Evolutionary conservation across 2,888 invertebrate genomes (phyloP).

Genomic region (Malthinus seriepunctatus): DNA sequence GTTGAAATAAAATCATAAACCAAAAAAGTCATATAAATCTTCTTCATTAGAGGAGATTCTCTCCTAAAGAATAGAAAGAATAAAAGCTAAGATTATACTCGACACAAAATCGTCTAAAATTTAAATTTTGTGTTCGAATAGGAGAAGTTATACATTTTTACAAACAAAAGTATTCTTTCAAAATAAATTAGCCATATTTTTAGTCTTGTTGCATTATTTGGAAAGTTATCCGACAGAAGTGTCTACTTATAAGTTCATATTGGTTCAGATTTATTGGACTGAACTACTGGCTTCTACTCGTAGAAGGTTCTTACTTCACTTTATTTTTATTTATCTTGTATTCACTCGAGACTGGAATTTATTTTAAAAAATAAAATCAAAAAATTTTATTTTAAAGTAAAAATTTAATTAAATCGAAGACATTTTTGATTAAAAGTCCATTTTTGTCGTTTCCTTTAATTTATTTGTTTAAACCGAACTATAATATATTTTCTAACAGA

Average conservation of each 20-base stretch:
- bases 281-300: conserved; percentile 18
- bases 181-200: conserved; percentile 19
- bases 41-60: not conserved
- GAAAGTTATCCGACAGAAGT: conserved; percentile 7
- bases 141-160: not conserved
- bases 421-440: too few relatives aligned
- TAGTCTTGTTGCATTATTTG: conserved; percentile 4
- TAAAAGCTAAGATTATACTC: not conserved
- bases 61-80: not conserved
- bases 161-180: conserved; percentile 10
- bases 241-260: conserved; percentile 13
- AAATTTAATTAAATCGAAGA: conserved; percentile 3
- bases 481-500: conserved; percentile 22
- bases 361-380: conserved; percentile 9
- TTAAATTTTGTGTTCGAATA: not conserved
- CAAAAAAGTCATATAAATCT: too few relatives aligned
- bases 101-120: not conserved
- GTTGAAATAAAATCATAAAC: too few relatives aligned
- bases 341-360: conserved; percentile 10
- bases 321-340: conserved; percentile 18
- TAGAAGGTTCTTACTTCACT: conserved; percentile 8
- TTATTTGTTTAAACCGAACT: conserved; percentile 17
- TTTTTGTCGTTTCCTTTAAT: conserved; percentile 6
- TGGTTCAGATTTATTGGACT: conserved; percentile 20
- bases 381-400: conserved; percentile 7